Conservation (phyloP, 1,140 invertebrate genomes). For the Zophobas atratus region DNA sequence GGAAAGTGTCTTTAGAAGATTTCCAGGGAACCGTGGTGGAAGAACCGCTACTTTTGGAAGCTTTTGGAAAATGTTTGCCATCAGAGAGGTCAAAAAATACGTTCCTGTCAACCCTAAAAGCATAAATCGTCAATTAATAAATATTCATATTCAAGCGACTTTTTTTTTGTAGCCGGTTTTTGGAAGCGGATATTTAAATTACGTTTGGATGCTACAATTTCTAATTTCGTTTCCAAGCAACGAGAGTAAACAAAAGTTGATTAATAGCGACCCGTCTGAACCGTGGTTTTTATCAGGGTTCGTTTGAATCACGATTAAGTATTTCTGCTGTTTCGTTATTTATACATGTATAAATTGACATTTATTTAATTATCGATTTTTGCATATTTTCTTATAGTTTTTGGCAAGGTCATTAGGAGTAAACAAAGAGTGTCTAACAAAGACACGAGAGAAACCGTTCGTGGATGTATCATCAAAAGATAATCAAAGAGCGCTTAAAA, state of each 20-base stretch:
- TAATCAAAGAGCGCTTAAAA: too few species aligned
- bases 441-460: too few species aligned
- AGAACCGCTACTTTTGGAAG: constrained; percentile 88
- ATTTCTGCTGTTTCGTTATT: not conserved
- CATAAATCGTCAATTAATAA: constrained; percentile 37
- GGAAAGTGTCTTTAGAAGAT: constrained; percentile 82
- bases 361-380: too few species aligned
- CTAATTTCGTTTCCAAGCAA: not conserved
- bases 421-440: too few species aligned
- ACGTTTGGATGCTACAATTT: not conserved
- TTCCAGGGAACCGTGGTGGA: constrained; percentile 80
- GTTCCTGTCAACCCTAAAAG: constrained; percentile 76
- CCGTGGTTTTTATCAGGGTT: not conserved
- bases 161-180: not conserved
- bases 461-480: too few species aligned
- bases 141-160: not conserved
- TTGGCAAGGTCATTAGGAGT: too few species aligned
- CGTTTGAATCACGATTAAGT: not conserved
- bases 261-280: not conserved
- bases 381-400: too few species aligned
- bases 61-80: constrained; percentile 91
- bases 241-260: not conserved
- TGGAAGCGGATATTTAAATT: not conserved
- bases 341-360: too few species aligned
- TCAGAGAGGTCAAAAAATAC: constrained; percentile 76